A percentile compares a stretch with the other conserved stretches of the same genome.
Evolutionary conservation across 2,888 invertebrate species (phyloP).

Genomic region (Eumerus sabulonum): DNA sequence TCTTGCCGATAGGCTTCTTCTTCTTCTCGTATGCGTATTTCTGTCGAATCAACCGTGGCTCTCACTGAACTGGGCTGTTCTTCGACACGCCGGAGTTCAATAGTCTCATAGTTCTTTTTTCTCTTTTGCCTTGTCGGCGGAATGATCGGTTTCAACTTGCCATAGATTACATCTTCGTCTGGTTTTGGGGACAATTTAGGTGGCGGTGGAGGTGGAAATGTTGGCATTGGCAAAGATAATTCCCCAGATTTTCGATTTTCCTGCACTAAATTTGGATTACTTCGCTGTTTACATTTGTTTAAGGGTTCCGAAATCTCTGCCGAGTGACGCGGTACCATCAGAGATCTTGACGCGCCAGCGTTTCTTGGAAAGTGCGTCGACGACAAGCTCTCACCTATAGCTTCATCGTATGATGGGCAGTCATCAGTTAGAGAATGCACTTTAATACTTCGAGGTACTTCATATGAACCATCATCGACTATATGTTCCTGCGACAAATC

Average conservation of each 20-base stretch:
- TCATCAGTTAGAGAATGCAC: conserved; percentile 61
- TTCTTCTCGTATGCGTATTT: conserved; percentile 73
- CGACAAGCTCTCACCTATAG: conserved; percentile 59
- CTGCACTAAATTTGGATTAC: conserved; percentile 61
- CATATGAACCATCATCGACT: conserved; percentile 73
- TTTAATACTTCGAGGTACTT: conserved; percentile 74
- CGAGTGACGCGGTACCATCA: conserved; percentile 70
- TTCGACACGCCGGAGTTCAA: conserved; percentile 72
- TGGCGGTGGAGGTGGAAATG: conserved; percentile 75
- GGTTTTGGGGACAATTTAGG: background rate
- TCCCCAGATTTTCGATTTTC: conserved; percentile 39
- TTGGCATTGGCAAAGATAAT: conserved; percentile 75
- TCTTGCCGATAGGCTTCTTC: conserved; percentile 72
- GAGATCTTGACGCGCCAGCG: conserved; percentile 57
- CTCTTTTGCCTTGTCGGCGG: conserved; percentile 74
- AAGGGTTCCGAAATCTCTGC: conserved; percentile 70
- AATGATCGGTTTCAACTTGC: conserved; percentile 71
- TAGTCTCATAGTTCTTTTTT: conserved; percentile 75
- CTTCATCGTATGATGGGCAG: conserved; percentile 77
- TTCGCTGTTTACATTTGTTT: conserved; percentile 66
- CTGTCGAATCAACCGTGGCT: conserved; percentile 74
- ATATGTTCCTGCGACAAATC: conserved; percentile 70
- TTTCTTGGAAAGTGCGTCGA: conserved; percentile 57
- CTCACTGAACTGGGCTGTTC: conserved; percentile 68
- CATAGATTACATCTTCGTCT: conserved; percentile 72